Conservation (phyloP, 2,113 vertebrate genomes). For the Eublepharis macularius region DNA sequence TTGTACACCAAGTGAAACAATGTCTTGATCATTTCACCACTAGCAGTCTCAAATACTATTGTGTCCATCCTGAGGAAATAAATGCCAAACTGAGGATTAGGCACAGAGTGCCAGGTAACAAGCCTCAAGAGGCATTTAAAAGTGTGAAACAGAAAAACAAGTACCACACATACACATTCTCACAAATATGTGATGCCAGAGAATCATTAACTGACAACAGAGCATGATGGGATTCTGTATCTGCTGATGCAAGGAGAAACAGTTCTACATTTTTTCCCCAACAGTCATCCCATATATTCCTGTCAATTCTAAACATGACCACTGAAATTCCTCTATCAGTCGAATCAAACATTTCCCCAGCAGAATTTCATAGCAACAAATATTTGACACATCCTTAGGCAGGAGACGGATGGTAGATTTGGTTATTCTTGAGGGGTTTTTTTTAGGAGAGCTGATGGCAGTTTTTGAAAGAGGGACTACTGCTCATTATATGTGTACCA, state of each 20-base stretch:
- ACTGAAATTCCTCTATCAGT: neutral
- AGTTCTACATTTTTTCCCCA: neutral
- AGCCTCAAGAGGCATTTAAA: neutral
- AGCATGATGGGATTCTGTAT: neutral
- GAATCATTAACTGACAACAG: neutral
- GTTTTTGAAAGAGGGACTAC: neutral
- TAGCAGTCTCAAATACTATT: neutral
- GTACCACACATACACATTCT: neutral
- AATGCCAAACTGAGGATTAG: neutral
- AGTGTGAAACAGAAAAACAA: neutral
- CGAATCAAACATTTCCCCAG: neutral
- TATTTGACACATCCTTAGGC: neutral
- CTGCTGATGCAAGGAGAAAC: neutral
- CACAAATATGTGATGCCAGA: neutral
- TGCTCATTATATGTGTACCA: neutral
- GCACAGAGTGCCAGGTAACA: neutral
- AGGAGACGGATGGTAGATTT: neutral
- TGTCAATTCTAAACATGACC: neutral
- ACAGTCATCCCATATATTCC: neutral
- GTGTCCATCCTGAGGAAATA: neutral
- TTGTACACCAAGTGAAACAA: neutral
- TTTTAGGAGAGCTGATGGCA: neutral
- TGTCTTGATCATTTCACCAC: neutral
- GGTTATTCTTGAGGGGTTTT: too few relatives aligned
- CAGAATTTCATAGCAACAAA: neutral